Evolutionary conservation across 1,140 invertebrate species (phyloP), one percentile per base, ranked within the genome.

Genomic region (Drosophila pseudoananassae): DNA sequence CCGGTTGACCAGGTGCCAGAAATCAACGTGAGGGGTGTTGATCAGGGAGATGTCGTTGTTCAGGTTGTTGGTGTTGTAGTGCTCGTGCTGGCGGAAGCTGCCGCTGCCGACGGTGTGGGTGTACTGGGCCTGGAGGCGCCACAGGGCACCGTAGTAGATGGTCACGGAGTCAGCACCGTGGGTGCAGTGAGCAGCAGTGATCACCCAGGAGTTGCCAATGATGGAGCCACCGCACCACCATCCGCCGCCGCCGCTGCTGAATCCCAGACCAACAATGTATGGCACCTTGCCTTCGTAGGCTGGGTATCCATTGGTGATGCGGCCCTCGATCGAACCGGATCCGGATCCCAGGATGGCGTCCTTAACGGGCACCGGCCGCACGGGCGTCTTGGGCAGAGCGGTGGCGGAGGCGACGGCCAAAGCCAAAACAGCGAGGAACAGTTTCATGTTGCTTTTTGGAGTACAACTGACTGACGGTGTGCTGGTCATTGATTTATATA

Each of bases 181-280:
- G 6, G 59, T 64, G 43, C 83, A 87, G 29, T 90, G 88, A 12
- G 56, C 74, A 6, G 76, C 76, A 3, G 93, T 92, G n/a, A 91
- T 58, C 10, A 93, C 93, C 55, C 91, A 92, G 49, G 92, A 90
- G 20, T 94, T 90, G 64, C 92, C 93, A 7, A 95, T 93, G 51
- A 95, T 78, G 33, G 93, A 93, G 15, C 93, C 95, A 9, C 94
- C 92, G 93, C 69, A 90, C 93, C 57, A 93, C 93, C 38, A 92
- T 60, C 56, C 94, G 87, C 84, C 78, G 92, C 45, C 71, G 93
- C 93, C 92, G 93, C 53, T 36, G 61, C 27, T 49, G 50, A 20
- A 80, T 73, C 36, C 64, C 50, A 59, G 69, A 31, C 53, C 64
- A 7, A 91, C 92, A 66, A 93, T 92, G 60, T 92, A 92, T 6